A percentile compares a stretch with the other conserved stretches of the same genome.
Evolutionary conservation across 2,888 invertebrate species (phyloP).

Genomic region (Priocnemis perturbator): DNA sequence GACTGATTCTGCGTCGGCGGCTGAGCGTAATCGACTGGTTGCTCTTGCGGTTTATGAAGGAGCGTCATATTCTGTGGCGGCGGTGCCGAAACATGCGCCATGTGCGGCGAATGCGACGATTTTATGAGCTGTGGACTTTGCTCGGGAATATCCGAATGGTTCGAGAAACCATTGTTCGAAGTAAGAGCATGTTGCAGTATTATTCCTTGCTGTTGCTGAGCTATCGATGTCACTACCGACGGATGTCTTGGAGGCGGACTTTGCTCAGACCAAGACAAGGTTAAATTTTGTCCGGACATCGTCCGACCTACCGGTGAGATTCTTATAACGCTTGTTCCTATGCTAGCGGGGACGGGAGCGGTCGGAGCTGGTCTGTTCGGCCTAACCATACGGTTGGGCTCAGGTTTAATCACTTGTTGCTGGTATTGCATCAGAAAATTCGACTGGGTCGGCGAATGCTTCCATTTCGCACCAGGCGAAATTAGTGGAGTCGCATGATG

Average conservation of each 20-base stretch:
- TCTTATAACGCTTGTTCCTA: constrained; percentile 87
- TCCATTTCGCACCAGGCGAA: constrained; percentile 72
- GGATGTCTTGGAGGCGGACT: constrained; percentile 70
- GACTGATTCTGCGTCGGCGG: constrained; percentile 57
- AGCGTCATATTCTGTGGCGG: constrained; percentile 66
- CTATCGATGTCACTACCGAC: constrained; percentile 71
- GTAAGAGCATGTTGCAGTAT: constrained; percentile 76
- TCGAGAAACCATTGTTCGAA: constrained; percentile 68
- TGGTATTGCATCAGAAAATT: constrained; percentile 75
- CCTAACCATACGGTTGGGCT: constrained; percentile 79
- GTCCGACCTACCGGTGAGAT: constrained; percentile 83
- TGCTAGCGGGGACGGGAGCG: constrained; percentile 70
- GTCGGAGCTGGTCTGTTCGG: constrained; percentile 77
- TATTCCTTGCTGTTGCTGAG: constrained; percentile 70
- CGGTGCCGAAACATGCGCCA: constrained; percentile 57
- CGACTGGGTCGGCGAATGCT: constrained; percentile 74
- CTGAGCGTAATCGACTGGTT: constrained; percentile 69
- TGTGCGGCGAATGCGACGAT: constrained; percentile 66
- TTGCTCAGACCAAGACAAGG: constrained; percentile 68
- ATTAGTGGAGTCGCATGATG: constrained; percentile 75
- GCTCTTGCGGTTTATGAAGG: constrained; percentile 66
- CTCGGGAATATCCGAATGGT: constrained; percentile 65
- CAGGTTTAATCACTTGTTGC: constrained; percentile 80
- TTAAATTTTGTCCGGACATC: constrained; percentile 62
- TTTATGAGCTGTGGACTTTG: constrained; percentile 64